Base-by-base conservation (phyloP, 2,888 invertebrate genomes). In the Drosophila mettleri region DNA sequence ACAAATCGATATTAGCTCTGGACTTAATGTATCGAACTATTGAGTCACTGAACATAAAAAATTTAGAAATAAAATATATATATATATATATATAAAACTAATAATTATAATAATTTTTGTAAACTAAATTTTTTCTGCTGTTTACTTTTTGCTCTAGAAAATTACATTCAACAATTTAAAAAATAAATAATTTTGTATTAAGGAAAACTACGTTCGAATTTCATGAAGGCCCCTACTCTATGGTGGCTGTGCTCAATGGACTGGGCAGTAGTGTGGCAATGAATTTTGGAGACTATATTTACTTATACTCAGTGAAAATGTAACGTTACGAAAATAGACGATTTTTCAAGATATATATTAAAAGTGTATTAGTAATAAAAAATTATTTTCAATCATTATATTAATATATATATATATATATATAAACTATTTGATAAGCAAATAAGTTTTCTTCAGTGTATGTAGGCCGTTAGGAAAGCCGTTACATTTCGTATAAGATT, bases 401-500 rank as follows among this genome's bases (percentile, higher is more conserved):
- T 6, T 14, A 0, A 33, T 14, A 36, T 36, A 9, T 12, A 16
- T 36, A 9, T 24, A 41, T 22, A 8, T 8, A 14, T 2, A 22
- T 3, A 18, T 27, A 2, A 20, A 31, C 20, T 20, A 20, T 14
- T 22, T 31, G 6, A 7, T 18, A 33, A n/a, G 18, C 22, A n/a
- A 34, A 33, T 1, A 1, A 2, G 2, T 6, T 33, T 33, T 34
- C 5, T 10, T 5, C 34, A 20, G 24, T 46, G 9, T 38, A 14
- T 7, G 1, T 33, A 9, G 7, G 9, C 48, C 33, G 48, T 48
- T 48, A 48, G n/a, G n/a, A 60, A 41, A 34, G 27, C 61, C 74
- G 69, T 69, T 69, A 69, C 41, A 48, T 39, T 74, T 74, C 22
- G 27, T 36, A 29, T 5, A 33, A 5, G 0, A 33, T 24, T 31